These are phyloP conservation scores for Lagenorhynchus albirostris DNA, from an alignment of 2,113 vertebrate genomes.

Conservation along the genomic window DNA sequence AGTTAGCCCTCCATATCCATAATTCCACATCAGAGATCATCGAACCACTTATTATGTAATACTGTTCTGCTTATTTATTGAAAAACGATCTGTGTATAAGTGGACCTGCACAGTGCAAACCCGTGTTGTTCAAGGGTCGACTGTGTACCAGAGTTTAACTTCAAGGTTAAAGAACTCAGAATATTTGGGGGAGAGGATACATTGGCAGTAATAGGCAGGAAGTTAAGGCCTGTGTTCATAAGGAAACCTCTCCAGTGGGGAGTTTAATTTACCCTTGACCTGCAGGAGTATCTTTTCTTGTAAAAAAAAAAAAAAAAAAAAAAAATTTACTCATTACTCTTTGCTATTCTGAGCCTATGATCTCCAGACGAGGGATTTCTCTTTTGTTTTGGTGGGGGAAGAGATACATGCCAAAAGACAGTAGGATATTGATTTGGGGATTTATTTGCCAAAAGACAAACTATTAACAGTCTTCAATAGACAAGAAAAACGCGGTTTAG, in stretches of 20 bases:
- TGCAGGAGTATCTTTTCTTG: background rate
- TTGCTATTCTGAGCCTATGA: background rate
- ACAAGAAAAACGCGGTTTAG: background rate
- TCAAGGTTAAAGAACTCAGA: background rate
- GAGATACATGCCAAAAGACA: background rate
- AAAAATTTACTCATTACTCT: background rate
- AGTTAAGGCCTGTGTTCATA: background rate
- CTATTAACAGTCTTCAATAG: background rate
- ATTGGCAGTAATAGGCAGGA: background rate
- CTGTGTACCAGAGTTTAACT: background rate
- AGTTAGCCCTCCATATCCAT: background rate
- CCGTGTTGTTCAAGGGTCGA: background rate
- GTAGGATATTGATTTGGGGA: background rate
- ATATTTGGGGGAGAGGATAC: background rate
- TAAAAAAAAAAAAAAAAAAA: background rate
- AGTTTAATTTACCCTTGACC: background rate
- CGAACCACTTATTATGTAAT: background rate
- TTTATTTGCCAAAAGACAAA: background rate
- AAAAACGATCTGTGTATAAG: background rate
- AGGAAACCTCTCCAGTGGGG: background rate
- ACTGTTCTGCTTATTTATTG: background rate
- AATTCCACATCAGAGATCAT: background rate
- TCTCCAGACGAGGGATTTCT: background rate
- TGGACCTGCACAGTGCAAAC: background rate
- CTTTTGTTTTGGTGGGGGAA: background rate